Conservation (phyloP, 2,888 invertebrate genomes). For the Drosophila villosipedis region DNA sequence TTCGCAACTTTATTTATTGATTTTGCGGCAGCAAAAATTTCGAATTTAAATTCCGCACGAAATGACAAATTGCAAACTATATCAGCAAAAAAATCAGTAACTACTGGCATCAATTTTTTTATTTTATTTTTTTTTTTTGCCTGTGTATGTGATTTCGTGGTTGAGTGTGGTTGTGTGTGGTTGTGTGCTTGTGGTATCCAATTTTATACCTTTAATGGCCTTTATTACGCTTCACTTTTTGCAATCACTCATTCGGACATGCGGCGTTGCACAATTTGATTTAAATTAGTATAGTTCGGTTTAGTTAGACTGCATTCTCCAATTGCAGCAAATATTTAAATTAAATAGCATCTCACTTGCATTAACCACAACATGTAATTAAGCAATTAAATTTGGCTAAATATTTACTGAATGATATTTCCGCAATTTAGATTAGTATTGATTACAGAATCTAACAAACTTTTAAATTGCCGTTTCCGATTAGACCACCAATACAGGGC, state of each 20-base stretch:
- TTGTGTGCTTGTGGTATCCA: slow-evolving; percentile 15
- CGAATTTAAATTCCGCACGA: slow-evolving; percentile 61
- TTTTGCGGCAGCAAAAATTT: slow-evolving; percentile 50
- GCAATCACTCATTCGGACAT: slow-evolving; percentile 21
- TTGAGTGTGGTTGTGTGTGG: background rate
- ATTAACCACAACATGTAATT: slow-evolving; percentile 64
- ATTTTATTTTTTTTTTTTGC: slow-evolving; percentile 22
- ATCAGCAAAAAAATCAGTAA: slow-evolving; percentile 40
- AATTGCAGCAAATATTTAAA: slow-evolving; percentile 53
- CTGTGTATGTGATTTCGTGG: background rate
- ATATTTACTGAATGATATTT: background rate
- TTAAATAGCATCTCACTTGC: slow-evolving; percentile 31
- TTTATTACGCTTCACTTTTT: slow-evolving; percentile 60
- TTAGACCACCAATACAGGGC: background rate
- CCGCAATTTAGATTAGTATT: background rate
- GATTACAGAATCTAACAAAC: background rate
- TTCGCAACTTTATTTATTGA: slow-evolving; percentile 64
- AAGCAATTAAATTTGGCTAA: slow-evolving; percentile 22
- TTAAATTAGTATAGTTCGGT: slow-evolving; percentile 67
- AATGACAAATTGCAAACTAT: slow-evolving; percentile 71
- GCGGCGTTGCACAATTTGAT: slow-evolving; percentile 44
- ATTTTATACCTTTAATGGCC: slow-evolving; percentile 53
- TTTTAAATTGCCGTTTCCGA: background rate
- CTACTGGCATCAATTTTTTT: slow-evolving; percentile 40
- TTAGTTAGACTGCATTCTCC: slow-evolving; percentile 20